Conservation (phyloP, 2,797 vertebrate genomes). For the Tragelaphus eurycerus region DNA sequence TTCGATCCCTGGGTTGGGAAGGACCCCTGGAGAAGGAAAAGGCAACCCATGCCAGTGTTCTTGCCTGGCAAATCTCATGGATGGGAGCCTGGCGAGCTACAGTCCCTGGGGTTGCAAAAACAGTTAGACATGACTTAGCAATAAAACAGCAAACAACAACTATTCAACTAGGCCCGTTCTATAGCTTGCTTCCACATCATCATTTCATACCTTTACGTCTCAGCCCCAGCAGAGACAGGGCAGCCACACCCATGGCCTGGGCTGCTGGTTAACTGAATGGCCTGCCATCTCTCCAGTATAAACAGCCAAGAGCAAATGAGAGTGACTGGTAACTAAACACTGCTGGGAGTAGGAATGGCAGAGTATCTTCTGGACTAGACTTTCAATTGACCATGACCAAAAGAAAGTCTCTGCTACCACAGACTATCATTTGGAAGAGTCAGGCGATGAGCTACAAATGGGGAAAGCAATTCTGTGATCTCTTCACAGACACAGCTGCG, state of each 20-base stretch:
- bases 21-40: neutral
- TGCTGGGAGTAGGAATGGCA: neutral
- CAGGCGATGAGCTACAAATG: neutral
- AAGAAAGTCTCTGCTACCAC: neutral
- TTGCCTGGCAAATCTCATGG: neutral
- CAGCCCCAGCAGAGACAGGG: neutral
- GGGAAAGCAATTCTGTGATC: neutral
- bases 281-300: neutral
- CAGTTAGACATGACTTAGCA: neutral
- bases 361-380: neutral
- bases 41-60: neutral
- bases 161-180: neutral
- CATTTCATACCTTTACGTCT: neutral
- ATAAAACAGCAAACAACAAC: neutral
- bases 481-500: neutral
- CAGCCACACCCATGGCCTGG: neutral
- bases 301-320: neutral
- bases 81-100: neutral
- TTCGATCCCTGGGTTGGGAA: neutral
- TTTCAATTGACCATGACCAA: neutral
- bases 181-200: neutral
- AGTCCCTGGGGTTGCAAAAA: neutral
- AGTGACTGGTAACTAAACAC: neutral
- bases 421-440: neutral
- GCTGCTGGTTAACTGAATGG: neutral